These are phyloP conservation scores for Notolabrus celidotus DNA, from an alignment of 2,797 vertebrate species.

Conservation along the genomic window DNA sequence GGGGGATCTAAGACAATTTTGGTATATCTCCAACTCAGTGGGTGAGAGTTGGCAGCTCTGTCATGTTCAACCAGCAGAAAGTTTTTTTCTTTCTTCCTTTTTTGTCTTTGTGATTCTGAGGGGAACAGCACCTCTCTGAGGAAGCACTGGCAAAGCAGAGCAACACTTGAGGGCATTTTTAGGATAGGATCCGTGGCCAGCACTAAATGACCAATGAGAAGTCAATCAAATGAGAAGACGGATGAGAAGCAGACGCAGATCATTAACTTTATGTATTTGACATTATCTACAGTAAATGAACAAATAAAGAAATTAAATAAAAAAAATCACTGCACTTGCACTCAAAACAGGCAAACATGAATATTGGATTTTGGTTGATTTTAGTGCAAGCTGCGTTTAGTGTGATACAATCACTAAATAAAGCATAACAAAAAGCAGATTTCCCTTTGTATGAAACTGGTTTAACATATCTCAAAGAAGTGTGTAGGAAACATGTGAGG, in stretches of 20 bases:
- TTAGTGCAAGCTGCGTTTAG: no score
- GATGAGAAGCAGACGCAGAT: neutral
- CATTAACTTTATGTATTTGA: no score
- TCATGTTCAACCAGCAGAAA: slow-evolving; percentile 65
- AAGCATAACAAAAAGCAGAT: no score
- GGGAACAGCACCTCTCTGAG: slow-evolving; percentile 45
- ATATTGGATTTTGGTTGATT: no score
- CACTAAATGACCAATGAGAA: slow-evolving; percentile 34
- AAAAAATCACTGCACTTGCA: no score
- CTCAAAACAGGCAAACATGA: no score
- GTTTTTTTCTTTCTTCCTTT: slow-evolving; percentile 34
- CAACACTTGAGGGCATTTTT: slow-evolving; percentile 17
- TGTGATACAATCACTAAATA: no score
- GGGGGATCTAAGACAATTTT: slow-evolving; percentile 62
- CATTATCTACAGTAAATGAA: no score
- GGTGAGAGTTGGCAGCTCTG: slow-evolving; percentile 61
- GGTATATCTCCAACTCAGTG: slow-evolving; percentile 54
- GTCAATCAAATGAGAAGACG: neutral
- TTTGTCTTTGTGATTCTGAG: slow-evolving; percentile 52
- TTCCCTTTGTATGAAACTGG: no score
- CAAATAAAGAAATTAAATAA: no score
- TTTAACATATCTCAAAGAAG: no score
- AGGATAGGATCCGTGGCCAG: slow-evolving; percentile 4
- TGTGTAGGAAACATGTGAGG: no score
- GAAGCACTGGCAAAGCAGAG: slow-evolving; percentile 29